Percentiles rank a stretch among this genome's conserved stretches.
Conservation (phyloP, 2,888 invertebrate species). For the Brachylomia viminalis region DNA sequence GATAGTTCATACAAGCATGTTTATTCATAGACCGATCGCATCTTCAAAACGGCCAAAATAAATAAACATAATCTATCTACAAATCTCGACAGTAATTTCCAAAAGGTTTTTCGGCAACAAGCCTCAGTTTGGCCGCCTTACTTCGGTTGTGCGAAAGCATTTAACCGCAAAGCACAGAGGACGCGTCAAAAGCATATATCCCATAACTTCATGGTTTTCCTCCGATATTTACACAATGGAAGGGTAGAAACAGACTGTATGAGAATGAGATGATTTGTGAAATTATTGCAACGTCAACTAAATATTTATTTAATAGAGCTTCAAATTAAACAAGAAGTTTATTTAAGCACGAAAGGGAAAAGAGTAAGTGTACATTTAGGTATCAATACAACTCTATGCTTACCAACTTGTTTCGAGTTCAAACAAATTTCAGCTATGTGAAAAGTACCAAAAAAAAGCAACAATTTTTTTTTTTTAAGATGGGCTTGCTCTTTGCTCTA, state of each 20-base stretch:
- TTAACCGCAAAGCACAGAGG: constrained; percentile 78
- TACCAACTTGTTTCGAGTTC: not conserved
- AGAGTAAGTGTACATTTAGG: not conserved
- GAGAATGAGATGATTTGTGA: constrained; percentile 74
- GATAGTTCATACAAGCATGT: too few species aligned
- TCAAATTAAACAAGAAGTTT: not conserved
- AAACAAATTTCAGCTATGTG: not conserved
- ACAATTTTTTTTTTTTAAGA: too few species aligned
- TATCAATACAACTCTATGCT: constrained; percentile 6
- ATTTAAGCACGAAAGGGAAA: not conserved
- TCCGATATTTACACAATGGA: constrained; percentile 74
- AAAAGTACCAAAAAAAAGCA: not conserved
- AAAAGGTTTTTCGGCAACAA: constrained; percentile 27
- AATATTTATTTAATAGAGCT: not conserved
- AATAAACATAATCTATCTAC: constrained; percentile 22
- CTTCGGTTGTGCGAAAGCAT: constrained; percentile 71
- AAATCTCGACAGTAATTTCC: constrained; percentile 38
- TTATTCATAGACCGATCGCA: too few species aligned
- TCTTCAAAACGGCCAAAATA: too few species aligned
- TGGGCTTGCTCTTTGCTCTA: too few species aligned
- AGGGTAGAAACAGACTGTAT: constrained; percentile 70
- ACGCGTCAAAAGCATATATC: constrained; percentile 69
- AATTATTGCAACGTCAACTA: constrained; percentile 70
- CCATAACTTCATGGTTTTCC: constrained; percentile 68
- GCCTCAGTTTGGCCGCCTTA: constrained; percentile 44